Evolutionary conservation across 2,113 vertebrate species (phyloP).

Genomic region (Elephantulus edwardii): DNA sequence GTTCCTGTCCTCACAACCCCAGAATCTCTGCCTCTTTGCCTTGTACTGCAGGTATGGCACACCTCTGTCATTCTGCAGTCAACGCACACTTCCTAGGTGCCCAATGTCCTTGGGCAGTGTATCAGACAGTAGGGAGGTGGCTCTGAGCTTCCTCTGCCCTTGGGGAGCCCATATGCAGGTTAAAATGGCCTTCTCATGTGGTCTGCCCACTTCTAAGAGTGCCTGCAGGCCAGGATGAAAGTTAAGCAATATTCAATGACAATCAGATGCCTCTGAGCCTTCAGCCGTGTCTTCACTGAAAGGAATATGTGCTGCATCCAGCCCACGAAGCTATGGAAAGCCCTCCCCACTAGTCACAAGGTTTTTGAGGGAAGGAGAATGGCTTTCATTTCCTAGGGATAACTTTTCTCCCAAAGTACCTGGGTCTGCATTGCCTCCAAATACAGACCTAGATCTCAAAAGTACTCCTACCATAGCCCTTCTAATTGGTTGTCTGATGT

Average conservation of each 20-base stretch:
- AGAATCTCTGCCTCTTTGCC: not conserved
- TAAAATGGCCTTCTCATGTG: not conserved
- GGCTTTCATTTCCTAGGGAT: slow-evolving; percentile 29
- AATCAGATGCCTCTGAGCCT: not conserved
- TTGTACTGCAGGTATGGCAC: not conserved
- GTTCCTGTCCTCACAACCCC: not conserved
- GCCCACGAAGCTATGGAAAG: not conserved
- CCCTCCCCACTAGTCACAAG: not conserved
- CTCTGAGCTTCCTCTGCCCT: not conserved
- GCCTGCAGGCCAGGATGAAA: not conserved
- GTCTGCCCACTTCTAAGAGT: not conserved
- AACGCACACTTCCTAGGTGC: not conserved
- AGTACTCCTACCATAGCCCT: not conserved
- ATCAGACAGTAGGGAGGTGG: not conserved
- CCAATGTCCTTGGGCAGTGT: not conserved
- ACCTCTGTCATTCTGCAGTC: not conserved
- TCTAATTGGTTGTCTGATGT: not conserved
- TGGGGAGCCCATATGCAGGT: not conserved
- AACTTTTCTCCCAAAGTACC: not conserved
- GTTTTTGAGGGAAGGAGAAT: not conserved
- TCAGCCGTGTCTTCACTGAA: not conserved
- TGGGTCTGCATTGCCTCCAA: not conserved
- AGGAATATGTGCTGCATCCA: not conserved
- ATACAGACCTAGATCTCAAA: not conserved
- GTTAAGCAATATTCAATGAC: not conserved